A percentile compares a stretch with the other conserved stretches of the same genome.
These are phyloP conservation scores for Dicyrtoma fusca DNA, from an alignment of 2,888 invertebrate genomes.

Conservation along the genomic window DNA sequence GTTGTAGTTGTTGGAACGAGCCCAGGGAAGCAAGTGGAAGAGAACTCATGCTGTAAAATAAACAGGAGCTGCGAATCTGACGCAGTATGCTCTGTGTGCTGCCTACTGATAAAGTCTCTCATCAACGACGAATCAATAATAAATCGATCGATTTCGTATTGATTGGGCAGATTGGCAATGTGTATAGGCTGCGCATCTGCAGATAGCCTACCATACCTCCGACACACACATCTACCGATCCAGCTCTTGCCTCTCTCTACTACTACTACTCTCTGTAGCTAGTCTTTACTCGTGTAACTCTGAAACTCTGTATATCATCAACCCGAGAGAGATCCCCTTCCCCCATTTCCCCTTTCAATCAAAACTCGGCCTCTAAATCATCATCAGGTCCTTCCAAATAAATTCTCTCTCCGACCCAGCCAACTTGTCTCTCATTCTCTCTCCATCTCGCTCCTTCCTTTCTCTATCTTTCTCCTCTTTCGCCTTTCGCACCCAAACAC, in stretches of 20 bases:
- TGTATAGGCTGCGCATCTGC: constrained; percentile 39
- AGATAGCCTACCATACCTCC: constrained; percentile 25
- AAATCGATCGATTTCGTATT: constrained; percentile 40
- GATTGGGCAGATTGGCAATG: constrained; percentile 38
- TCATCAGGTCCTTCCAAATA: constrained; percentile 53
- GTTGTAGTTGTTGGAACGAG: constrained; percentile 31
- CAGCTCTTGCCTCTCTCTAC: constrained; percentile 52
- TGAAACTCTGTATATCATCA: constrained; percentile 34
- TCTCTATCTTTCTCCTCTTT: constrained; percentile 27
- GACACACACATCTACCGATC: constrained; percentile 54
- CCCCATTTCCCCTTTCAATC: constrained; percentile 42
- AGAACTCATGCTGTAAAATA: constrained; percentile 55
- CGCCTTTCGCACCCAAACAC: constrained; percentile 7
- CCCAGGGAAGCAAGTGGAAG: constrained; percentile 51
- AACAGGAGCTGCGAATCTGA: constrained; percentile 57
- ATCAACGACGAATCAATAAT: constrained; percentile 58
- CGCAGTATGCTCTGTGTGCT: constrained; percentile 55
- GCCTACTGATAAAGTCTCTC: constrained; percentile 57
- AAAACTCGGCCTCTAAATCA: constrained; percentile 49
- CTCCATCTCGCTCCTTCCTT: constrained; percentile 17
- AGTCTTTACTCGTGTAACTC: constrained; percentile 7
- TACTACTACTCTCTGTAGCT: constrained; percentile 34
- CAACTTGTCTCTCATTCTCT: constrained; percentile 35
- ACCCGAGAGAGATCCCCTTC: constrained; percentile 37
- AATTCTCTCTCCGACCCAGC: constrained; percentile 44